Conservation (phyloP, 92 coral and sea anemone species). For the Paragorgia papillata region DNA sequence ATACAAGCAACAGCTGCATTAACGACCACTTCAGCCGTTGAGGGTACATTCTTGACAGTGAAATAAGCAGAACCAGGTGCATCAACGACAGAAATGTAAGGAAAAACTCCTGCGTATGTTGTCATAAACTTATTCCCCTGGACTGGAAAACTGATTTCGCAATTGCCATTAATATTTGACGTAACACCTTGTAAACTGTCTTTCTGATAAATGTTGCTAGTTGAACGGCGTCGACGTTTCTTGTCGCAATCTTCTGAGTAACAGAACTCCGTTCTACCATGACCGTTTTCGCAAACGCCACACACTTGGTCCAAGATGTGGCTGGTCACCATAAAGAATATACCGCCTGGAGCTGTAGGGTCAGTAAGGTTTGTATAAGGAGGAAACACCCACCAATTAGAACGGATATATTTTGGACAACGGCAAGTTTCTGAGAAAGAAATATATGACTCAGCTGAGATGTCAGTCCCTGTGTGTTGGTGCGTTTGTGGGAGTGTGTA, state of each 20-base stretch:
- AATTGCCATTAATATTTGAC: slow-evolving; percentile 48
- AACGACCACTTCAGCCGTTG: slow-evolving; percentile 32
- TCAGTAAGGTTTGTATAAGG: slow-evolving; percentile 55
- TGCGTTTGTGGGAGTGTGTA: too few species aligned
- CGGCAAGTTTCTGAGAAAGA: slow-evolving; percentile 62
- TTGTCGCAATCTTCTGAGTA: slow-evolving; percentile 18
- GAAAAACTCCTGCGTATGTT: slow-evolving; percentile 60
- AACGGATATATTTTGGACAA: slow-evolving; percentile 59
- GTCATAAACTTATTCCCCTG: slow-evolving; percentile 57
- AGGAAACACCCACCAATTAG: slow-evolving; percentile 67
- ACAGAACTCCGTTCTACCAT: slow-evolving; percentile 50
- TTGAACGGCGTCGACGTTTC: slow-evolving; percentile 21
- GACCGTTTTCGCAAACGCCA: slow-evolving; percentile 66
- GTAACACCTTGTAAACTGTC: slow-evolving; percentile 47
- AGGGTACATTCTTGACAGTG: slow-evolving; percentile 25
- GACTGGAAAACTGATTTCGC: slow-evolving; percentile 72
- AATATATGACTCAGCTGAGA: neutral
- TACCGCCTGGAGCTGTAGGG: slow-evolving; percentile 58
- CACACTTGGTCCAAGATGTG: slow-evolving; percentile 61
- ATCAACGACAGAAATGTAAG: slow-evolving; percentile 65
- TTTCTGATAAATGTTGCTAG: slow-evolving; percentile 29
- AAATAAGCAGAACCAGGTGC: slow-evolving; percentile 78
- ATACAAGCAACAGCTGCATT: slow-evolving; percentile 37
- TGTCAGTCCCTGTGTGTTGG: neutral
- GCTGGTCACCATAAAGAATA: slow-evolving; percentile 55